Base-by-base conservation (phyloP, 2,797 vertebrate genomes). In the Rhinophrynus dorsalis region DNA sequence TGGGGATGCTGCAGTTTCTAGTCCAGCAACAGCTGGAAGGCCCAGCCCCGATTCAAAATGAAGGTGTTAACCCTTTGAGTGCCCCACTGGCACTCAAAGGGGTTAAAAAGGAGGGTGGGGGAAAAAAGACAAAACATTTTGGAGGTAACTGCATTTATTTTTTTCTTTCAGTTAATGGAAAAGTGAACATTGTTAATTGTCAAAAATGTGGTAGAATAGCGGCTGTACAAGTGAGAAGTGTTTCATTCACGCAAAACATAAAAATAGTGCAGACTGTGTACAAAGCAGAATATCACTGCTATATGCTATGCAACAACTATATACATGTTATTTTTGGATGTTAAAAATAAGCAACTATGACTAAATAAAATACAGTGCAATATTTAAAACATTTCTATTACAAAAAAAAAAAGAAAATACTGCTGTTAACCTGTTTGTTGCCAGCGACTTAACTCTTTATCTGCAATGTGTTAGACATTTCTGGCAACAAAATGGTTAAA, bases 341-440 rank as follows among this genome's bases (percentile, higher is more conserved):
- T 47, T 45, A 67, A 38, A 50, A 50, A 54, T 5, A 40, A 18
- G 18, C 13, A 30, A 32, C 42, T 9, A 60, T 9, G 27, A 44
- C 44, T 13, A 50, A 50, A 50, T 20, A 50, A 38, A 61, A 61
- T 27, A 62, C 58, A 56, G 68, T 64, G 68, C 68, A 71, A 64
- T 57, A 64, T 63, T 60, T 32, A 50, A 56, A 71, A 64, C 18
- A 23, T n/a, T 8, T 12, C 44, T 67, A 27, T 17, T n/a, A 29
- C 11, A 20, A 65, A 42, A 42, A 60, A 17, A 50, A 60, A 10
- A 26, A 26, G 26, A 29, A 26, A 51, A 56, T 47, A 63, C 58
- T 55, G 29, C 27, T 11, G 21, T 24, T 15, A 52, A 33, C 67
- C 29, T 11, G 29, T 27, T 26, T 17, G 13, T 26, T 18, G 45